Base-by-base conservation (phyloP, 1,140 invertebrate species). In the Drosophila lacertosa region DNA sequence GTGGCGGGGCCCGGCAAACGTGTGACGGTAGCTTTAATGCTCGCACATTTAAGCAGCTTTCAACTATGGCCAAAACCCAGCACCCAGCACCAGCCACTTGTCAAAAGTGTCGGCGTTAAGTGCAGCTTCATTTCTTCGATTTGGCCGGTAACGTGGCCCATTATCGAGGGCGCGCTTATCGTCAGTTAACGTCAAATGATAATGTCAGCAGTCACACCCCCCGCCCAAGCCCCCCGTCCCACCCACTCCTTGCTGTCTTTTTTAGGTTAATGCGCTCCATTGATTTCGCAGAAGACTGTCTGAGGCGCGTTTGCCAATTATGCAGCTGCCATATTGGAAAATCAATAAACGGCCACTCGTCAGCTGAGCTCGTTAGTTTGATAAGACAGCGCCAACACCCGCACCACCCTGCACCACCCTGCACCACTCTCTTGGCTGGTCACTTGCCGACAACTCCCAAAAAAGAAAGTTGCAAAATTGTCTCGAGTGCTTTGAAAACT, bases 101-200 rank as follows among this genome's bases (percentile, higher is more conserved):
- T 84, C 80, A 86, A 80, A 86, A 59, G 63, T 62, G 81, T 79
- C 79, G 81, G 75, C 81, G 74, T 70, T 84, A 84, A 84, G 81
- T 84, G 82, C 81, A 86, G 77, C 80, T 84, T 84, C 77, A 81
- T 86, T 86, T 71, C 77, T 77, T 86, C 84, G 74, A 84, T 84
- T 84, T 81, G 70, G 29, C 63, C 32, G 22, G 48, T 29, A 67
- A 72, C 63, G 63, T 64, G 51, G 53, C 37, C 54, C 69, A 72
- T 72, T 67, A 72, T 64, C 67, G 44, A 4, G 35, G 35, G 9
- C 35, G 22, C 29, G 63, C 82, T 81, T 84, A 84, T 79, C 76
- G 67, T 65, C 29, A 37, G 64, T 68, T 60, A 80, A 59, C 72
- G 59, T 67, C 81, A 74, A 77, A 77, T 86, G 77, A 72, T 72